Percentiles rank a stretch among this genome's conserved stretches.
phyloP scores from a whole-genome alignment of 2,113 vertebrate genomes.

The Microtus pennsylvanicus region DNA sequence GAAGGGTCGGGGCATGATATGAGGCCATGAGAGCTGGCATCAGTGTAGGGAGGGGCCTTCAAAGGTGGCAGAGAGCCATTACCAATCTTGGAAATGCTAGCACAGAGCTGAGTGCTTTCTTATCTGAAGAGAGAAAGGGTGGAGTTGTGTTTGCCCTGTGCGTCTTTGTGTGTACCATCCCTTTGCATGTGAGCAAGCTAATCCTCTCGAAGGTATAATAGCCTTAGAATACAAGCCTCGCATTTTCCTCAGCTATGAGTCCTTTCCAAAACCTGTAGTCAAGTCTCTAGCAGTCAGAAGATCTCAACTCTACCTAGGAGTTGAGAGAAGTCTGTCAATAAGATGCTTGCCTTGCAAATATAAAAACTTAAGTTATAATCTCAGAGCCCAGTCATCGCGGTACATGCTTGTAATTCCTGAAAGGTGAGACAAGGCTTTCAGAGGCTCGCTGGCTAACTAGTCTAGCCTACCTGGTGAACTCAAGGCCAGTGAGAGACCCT shows the following conservation, averaged over 20 bases:
- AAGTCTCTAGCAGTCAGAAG: neutral
- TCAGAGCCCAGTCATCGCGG: neutral
- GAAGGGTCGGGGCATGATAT: neutral
- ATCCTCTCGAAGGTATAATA: neutral
- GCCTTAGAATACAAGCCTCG: neutral
- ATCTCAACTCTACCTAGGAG: neutral
- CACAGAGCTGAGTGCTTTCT: neutral
- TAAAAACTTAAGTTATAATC: neutral
- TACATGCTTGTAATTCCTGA: neutral
- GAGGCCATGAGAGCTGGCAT: neutral
- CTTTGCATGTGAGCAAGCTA: neutral
- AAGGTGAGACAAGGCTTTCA: neutral
- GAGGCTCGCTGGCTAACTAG: neutral
- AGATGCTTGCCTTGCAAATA: neutral
- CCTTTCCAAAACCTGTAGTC: neutral
- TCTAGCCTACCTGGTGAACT: neutral
- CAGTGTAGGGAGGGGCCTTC: no score
- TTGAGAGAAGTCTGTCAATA: neutral
- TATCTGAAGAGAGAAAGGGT: neutral
- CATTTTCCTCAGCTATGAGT: neutral
- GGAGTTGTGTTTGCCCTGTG: neutral
- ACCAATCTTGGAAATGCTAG: neutral
- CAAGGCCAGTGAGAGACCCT: neutral
- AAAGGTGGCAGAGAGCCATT: neutral
- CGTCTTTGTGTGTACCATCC: neutral